Conservation (phyloP, 1,140 invertebrate species). For the Cotesia chilonis region DNA sequence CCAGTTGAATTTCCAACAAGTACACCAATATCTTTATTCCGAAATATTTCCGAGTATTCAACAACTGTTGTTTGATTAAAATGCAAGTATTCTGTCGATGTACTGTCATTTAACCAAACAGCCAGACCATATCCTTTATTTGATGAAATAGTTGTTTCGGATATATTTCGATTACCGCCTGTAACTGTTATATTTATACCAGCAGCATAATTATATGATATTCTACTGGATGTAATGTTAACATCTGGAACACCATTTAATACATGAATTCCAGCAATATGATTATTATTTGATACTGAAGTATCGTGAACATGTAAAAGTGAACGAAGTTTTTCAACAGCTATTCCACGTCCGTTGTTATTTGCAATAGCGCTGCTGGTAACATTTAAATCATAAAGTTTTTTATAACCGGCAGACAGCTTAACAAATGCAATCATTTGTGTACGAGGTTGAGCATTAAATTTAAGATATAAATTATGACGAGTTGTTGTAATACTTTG, state of each 20-base stretch:
- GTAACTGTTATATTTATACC: constrained; percentile 91
- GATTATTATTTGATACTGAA: constrained; percentile 85
- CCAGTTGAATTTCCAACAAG: constrained; percentile 81
- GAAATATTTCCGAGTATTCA: constrained; percentile 85
- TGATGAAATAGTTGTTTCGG: constrained; percentile 78
- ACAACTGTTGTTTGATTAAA: constrained; percentile 86
- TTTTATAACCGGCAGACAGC: constrained; percentile 78
- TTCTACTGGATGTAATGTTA: constrained; percentile 88
- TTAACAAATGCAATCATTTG: constrained; percentile 79
- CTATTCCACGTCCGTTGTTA: constrained; percentile 93
- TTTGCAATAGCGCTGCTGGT: constrained; percentile 83
- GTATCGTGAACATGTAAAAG: constrained; percentile 82
- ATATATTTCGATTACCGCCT: constrained; percentile 89
- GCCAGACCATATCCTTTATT: constrained; percentile 87
- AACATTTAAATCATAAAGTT: constrained; percentile 89
- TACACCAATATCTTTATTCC: constrained; percentile 86
- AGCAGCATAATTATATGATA: constrained; percentile 92
- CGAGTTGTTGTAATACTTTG: constrained; percentile 83
- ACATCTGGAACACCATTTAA: constrained; percentile 88
- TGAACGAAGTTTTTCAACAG: constrained; percentile 83
- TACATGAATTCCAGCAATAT: constrained; percentile 88
- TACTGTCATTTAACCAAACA: constrained; percentile 88
- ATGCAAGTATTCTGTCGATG: constrained; percentile 75
- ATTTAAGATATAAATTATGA: constrained; percentile 81
- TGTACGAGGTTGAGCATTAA: constrained; percentile 73